Evolutionary conservation across 2,113 vertebrate species (phyloP).

Genomic region (Hyla sarda): DNA sequence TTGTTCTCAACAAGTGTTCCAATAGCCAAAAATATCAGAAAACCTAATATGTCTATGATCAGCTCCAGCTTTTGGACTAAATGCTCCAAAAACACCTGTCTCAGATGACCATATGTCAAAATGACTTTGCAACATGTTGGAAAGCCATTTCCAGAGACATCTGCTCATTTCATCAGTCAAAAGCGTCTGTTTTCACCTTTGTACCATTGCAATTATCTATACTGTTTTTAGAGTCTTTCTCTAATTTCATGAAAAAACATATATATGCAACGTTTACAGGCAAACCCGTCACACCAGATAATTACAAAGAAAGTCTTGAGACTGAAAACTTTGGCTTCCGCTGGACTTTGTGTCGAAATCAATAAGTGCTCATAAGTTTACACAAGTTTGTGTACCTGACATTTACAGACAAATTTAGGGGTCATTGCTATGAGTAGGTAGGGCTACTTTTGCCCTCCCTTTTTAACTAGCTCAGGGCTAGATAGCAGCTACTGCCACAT

Average conservation of each 20-base stretch:
- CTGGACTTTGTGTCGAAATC: slow-evolving; percentile 22
- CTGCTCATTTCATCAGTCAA: slow-evolving; percentile 3
- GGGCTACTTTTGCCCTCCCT: background rate
- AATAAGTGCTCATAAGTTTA: background rate
- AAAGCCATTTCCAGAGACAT: slow-evolving; percentile 8
- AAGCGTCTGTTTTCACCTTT: background rate
- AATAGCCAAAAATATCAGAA: background rate
- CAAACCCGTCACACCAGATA: background rate
- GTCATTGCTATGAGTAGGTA: background rate
- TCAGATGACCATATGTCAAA: background rate
- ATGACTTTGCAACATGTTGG: background rate
- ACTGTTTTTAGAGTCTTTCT: background rate
- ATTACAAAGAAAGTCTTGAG: background rate
- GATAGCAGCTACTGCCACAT: background rate
- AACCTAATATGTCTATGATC: background rate
- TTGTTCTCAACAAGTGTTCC: background rate
- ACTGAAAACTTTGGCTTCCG: background rate
- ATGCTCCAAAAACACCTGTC: background rate
- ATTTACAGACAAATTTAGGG: background rate
- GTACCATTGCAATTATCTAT: background rate
- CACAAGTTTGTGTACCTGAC: background rate
- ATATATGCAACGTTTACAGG: background rate
- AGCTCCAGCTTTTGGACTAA: background rate
- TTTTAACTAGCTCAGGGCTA: background rate
- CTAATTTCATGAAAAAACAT: background rate